Evolutionary conservation across 1,140 invertebrate genomes (phyloP), one percentile per base, ranked within the genome.

Genomic region (Hylaeus volcanicus): DNA sequence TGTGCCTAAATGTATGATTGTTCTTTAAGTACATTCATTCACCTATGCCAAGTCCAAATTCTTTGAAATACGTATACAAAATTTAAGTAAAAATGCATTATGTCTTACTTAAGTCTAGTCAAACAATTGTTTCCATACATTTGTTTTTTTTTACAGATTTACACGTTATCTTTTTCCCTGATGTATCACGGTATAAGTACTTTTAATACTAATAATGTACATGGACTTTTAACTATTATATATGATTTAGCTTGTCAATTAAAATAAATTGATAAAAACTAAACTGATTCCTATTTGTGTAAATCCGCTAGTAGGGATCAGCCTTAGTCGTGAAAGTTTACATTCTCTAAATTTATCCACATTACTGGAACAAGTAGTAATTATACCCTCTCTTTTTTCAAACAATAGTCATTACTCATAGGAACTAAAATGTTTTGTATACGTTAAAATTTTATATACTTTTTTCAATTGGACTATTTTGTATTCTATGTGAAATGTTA

Each of bases 401-500:
- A 4, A 56, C 14, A 39, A 48, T 58, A 26, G 37, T 48, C 8
- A 56, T 73, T 74, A 48, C 71, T 51, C 58, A 43, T 0, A 74
- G n/a, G 4, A 53, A 53, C n/a, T 63, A 73, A 70, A 26, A 61
- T 39, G 41, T 41, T 9, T 74, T 65, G 3, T 37, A 58, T 43
- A 26, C 4, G 39, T 43, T 58, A 1, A 5, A 45, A 43, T 43
- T 81, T 78, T 51, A 26, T 1, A 71, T 5, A 37, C 60, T 74
- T 56, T 48, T 58, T 60, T 12, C 60, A 76, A 73, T 41, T 41
- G 5, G 48, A 5, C 60, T 45, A 39, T 53, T 60, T 69, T 26
- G 56, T 60, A 60, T 63, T 41, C 15, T 5, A n/a, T 26, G 63
- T 55, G 3, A 64, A 41, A 71, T 6, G 14, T 88, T 71, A 90